Evolutionary conservation across 1,140 invertebrate species (phyloP).

Genomic region (Lasioglossum albipes): DNA sequence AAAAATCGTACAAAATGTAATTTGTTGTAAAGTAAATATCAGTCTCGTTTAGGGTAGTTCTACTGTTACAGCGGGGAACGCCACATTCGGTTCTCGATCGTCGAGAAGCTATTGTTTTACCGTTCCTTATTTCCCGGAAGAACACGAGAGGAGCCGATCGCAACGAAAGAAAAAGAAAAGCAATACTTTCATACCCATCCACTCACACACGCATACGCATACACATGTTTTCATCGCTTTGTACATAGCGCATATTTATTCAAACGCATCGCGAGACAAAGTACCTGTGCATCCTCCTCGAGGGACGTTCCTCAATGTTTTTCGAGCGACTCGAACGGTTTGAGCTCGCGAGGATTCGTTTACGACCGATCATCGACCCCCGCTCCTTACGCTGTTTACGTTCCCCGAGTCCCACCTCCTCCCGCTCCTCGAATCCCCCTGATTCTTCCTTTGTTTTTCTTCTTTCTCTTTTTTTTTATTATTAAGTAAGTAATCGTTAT

Average conservation of each 20-base stretch:
- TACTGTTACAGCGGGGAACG: too few relatives aligned
- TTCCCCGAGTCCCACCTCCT: not conserved
- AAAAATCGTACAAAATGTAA: too few relatives aligned
- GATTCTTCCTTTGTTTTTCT: not conserved
- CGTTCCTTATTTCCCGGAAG: too few relatives aligned
- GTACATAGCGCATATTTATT: slow-evolving; percentile 62
- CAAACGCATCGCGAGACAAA: slow-evolving; percentile 41
- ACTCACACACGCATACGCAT: not conserved
- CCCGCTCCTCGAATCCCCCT: too few relatives aligned
- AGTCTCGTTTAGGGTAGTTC: too few relatives aligned
- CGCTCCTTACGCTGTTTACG: not conserved
- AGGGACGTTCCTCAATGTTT: slow-evolving; percentile 15
- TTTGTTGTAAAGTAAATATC: too few relatives aligned
- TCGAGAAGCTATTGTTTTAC: too few relatives aligned
- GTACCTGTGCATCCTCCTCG: slow-evolving; percentile 36
- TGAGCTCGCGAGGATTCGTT: slow-evolving; percentile 23
- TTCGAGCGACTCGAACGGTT: not conserved
- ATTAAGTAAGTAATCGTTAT: not conserved
- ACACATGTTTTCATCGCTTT: slow-evolving; percentile 30
- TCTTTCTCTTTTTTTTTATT: not conserved
- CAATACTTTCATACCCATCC: not conserved
- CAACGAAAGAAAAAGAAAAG: not conserved
- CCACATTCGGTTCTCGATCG: too few relatives aligned
- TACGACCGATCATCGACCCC: not conserved
- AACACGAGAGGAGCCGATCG: too few relatives aligned